phyloP scores from a whole-genome alignment of 1,140 invertebrate species.

The Drosophila athabasca region DNA sequence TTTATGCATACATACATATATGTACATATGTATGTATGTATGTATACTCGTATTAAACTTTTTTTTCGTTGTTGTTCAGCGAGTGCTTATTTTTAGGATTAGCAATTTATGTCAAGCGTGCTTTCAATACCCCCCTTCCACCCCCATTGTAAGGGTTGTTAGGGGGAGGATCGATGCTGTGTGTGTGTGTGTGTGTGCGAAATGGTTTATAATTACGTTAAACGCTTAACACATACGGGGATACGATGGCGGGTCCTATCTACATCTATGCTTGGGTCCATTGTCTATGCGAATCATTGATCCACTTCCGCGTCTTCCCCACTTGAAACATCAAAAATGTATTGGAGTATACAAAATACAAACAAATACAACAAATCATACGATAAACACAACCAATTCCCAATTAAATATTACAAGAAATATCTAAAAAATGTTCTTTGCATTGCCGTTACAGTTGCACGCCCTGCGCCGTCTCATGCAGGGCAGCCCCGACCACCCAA shows the following conservation, averaged over 20 bases:
- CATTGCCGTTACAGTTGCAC: slow-evolving; percentile 88
- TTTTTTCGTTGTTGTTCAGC: slow-evolving; percentile 12
- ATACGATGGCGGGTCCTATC: slow-evolving; percentile 22
- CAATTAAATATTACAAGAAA: too few relatives aligned
- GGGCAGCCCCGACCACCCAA: slow-evolving; percentile 92
- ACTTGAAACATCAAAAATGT: neutral
- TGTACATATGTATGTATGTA: neutral
- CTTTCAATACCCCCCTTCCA: too few relatives aligned
- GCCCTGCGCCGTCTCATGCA: slow-evolving; percentile 93
- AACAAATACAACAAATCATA: neutral
- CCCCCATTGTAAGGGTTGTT: neutral
- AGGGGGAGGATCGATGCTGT: slow-evolving; percentile 23
- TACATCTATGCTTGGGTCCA: slow-evolving; percentile 15
- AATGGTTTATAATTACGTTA: slow-evolving; percentile 47
- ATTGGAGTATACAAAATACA: neutral
- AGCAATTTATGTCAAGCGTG: slow-evolving; percentile 54
- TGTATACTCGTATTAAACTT: slow-evolving; percentile 2
- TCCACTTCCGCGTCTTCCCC: slow-evolving; percentile 37
- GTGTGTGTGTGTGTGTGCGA: slow-evolving; percentile 14
- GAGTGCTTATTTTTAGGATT: slow-evolving; percentile 56
- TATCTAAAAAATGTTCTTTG: neutral
- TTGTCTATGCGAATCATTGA: slow-evolving; percentile 27
- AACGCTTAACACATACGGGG: slow-evolving; percentile 11
- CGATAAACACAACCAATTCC: too few relatives aligned
- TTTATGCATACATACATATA: slow-evolving; percentile 4